Percentiles rank a stretch among this genome's conserved stretches.
These are phyloP conservation scores for Rhinogobius similis DNA, from an alignment of 2,113 vertebrate genomes.

Conservation along the genomic window DNA sequence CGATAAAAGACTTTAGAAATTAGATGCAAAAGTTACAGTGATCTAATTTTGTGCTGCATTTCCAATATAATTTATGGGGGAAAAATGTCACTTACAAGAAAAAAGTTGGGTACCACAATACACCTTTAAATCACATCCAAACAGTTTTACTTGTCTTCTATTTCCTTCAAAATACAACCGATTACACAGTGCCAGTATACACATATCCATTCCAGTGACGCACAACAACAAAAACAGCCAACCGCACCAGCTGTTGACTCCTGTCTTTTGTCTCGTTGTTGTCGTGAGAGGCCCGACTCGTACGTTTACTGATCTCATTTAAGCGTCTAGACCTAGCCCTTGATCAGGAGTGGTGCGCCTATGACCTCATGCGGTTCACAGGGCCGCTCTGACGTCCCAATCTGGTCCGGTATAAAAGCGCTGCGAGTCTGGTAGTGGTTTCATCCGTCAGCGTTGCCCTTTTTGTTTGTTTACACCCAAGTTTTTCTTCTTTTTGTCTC, in stretches of 20 bases:
- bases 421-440: slow-evolving; percentile 32
- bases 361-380: slow-evolving; percentile 54
- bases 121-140: neutral
- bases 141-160: neutral
- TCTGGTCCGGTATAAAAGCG: slow-evolving; percentile 63
- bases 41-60: neutral
- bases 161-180: neutral
- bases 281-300: slow-evolving; percentile 23
- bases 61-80: no score
- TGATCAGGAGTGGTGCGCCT: slow-evolving; percentile 22
- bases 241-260: slow-evolving; percentile 19
- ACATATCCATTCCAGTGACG: slow-evolving; percentile 9
- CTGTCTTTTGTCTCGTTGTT: slow-evolving; percentile 2
- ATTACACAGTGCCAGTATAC: neutral
- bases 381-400: slow-evolving; percentile 68
- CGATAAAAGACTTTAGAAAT: no score
- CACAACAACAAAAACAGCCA: slow-evolving; percentile 10
- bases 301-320: slow-evolving; percentile 30
- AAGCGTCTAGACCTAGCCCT: slow-evolving; percentile 29
- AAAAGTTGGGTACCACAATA: no score
- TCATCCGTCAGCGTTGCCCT: slow-evolving; percentile 35
- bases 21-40: no score
- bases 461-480: slow-evolving; percentile 41
- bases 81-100: no score
- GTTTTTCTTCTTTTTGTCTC: slow-evolving; percentile 20